Conservation (phyloP, 2,113 vertebrate genomes). For the Falco punctatus region DNA sequence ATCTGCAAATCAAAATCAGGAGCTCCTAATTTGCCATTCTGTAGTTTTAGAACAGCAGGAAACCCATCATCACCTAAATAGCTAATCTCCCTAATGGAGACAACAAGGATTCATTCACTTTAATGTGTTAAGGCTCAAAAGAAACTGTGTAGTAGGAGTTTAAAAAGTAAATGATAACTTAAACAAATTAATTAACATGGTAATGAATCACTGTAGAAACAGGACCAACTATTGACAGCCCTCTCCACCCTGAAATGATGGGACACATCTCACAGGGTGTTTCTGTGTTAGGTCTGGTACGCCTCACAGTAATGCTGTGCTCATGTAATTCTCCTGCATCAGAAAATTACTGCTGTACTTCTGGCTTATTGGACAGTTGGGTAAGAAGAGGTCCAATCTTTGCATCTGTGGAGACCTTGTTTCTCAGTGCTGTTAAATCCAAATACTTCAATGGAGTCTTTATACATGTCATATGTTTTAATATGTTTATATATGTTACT, state of each 20-base stretch:
- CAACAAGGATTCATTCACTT: not conserved
- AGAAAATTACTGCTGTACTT: not conserved
- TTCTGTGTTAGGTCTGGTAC: not conserved
- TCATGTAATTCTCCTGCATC: not conserved
- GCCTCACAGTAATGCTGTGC: not conserved
- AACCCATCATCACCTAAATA: constrained; percentile 16
- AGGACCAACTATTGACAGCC: not conserved
- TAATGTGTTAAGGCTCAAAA: not conserved
- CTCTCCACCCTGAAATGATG: not conserved
- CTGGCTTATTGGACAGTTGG: not conserved
- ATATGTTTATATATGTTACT: not conserved
- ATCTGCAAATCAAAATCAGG: not conserved
- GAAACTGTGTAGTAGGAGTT: not conserved
- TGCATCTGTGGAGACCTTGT: not conserved
- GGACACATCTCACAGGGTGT: not conserved
- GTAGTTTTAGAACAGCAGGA: constrained; percentile 32
- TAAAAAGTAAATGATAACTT: not conserved
- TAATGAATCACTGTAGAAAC: not conserved
- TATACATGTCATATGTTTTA: not conserved
- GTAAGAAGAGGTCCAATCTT: not conserved
- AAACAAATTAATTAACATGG: not conserved
- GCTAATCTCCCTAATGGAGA: constrained; percentile 5
- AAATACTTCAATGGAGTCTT: not conserved
- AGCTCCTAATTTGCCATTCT: not conserved
- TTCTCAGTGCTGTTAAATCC: not conserved